Evolutionary conservation across 1,140 invertebrate species (phyloP).

Genomic region (Apis mellifera): Amel_HAv3.1 CM009943.2:4211001-4211500

Average conservation of each 20-base stretch:
- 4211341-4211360: conserved; percentile 32
- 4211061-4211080: conserved; percentile 62
- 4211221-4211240: conserved; percentile 29
- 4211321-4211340: too few relatives aligned
- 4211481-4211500: too few relatives aligned
- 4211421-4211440: neutral
- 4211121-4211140: conserved; percentile 57
- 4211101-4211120: conserved; percentile 1
- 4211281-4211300: conserved; percentile 45
- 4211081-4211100: conserved; percentile 39
- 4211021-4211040: conserved; percentile 51
- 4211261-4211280: neutral
- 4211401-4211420: neutral
- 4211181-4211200: neutral
- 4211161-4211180: conserved; percentile 11
- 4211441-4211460: neutral
- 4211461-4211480: neutral
- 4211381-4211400: conserved; percentile 28
- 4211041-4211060: neutral
- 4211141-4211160: conserved; percentile 50
- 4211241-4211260: conserved; percentile 26
- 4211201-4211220: conserved; percentile 11
- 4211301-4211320: neutral
- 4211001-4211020: conserved; percentile 72
- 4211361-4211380: conserved; percentile 9